phyloP scores from a whole-genome alignment of 1,140 invertebrate species.

The Araneus ventricosus region DNA sequence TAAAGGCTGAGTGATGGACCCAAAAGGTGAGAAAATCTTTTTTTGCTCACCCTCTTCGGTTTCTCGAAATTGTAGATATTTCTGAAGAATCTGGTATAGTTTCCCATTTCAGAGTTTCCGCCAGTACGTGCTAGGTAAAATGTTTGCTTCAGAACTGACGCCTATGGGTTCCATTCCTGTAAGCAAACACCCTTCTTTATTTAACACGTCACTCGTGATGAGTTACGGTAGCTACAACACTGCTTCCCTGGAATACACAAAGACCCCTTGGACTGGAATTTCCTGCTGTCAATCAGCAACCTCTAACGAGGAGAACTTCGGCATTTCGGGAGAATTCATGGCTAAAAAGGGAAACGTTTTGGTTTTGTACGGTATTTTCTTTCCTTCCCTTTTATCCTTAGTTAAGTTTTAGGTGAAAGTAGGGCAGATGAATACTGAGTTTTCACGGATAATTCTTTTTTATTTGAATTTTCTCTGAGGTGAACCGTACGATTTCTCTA shows the following conservation, averaged over 20 bases:
- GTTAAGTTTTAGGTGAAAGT: not conserved
- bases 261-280: constrained; percentile 49
- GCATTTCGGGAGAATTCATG: not conserved
- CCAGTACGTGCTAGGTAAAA: not conserved
- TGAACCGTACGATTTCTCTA: no score
- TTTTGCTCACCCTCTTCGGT: not conserved
- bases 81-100: constrained; percentile 11
- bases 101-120: not conserved
- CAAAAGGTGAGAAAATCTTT: not conserved
- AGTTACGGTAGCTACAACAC: constrained; percentile 32
- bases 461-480: no score
- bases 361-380: no score
- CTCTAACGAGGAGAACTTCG: constrained; percentile 37
- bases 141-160: constrained; percentile 4
- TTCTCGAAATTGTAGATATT: constrained; percentile 4
- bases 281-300: constrained; percentile 65
- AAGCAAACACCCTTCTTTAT: constrained; percentile 32
- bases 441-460: no score
- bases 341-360: not conserved
- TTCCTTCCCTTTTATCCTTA: not conserved
- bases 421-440: no score
- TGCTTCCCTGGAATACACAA: not conserved
- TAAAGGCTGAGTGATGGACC: not conserved
- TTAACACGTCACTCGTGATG: constrained; percentile 15
- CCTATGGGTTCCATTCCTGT: constrained; percentile 33